Conservation (phyloP, 2,797 vertebrate species). For the Tinamus major region DNA sequence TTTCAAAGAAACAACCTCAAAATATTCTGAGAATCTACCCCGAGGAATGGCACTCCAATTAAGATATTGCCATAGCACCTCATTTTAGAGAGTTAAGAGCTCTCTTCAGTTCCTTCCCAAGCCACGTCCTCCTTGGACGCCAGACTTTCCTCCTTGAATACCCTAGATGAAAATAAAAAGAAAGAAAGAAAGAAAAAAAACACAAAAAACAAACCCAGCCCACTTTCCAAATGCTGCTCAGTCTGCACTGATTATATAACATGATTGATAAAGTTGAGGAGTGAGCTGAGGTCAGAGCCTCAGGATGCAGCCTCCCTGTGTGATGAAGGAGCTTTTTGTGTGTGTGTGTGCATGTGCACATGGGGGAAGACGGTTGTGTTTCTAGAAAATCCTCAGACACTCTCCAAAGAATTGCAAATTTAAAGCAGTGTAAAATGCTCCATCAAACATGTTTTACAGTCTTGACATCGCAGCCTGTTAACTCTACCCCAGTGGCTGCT, state of each 20-base stretch:
- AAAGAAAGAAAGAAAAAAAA: background rate
- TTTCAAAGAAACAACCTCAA: constrained; percentile 40
- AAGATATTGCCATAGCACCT: constrained; percentile 17
- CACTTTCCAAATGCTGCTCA: background rate
- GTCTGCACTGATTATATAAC: background rate
- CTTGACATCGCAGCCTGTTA: constrained; percentile 20
- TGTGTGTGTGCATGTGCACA: background rate
- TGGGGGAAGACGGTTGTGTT: background rate
- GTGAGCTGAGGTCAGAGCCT: constrained; percentile 58
- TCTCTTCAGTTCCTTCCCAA: constrained; percentile 30
- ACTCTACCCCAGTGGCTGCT: constrained; percentile 33
- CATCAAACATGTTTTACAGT: constrained; percentile 69
- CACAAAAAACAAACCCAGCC: background rate
- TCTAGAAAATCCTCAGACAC: constrained; percentile 43
- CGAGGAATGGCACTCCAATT: constrained; percentile 21
- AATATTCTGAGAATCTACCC: constrained; percentile 53
- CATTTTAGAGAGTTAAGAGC: background rate
- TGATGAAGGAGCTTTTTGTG: constrained; percentile 48
- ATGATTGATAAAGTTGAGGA: constrained; percentile 40
- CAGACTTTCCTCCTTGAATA: background rate
- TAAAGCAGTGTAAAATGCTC: constrained; percentile 70
- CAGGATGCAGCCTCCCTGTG: background rate
- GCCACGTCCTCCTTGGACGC: background rate
- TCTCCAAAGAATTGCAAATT: constrained; percentile 60
- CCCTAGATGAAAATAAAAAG: background rate